Evolutionary conservation across 2,113 vertebrate genomes (phyloP), one percentile per base, ranked within the genome.

Genomic region (Lynx canadensis): DNA sequence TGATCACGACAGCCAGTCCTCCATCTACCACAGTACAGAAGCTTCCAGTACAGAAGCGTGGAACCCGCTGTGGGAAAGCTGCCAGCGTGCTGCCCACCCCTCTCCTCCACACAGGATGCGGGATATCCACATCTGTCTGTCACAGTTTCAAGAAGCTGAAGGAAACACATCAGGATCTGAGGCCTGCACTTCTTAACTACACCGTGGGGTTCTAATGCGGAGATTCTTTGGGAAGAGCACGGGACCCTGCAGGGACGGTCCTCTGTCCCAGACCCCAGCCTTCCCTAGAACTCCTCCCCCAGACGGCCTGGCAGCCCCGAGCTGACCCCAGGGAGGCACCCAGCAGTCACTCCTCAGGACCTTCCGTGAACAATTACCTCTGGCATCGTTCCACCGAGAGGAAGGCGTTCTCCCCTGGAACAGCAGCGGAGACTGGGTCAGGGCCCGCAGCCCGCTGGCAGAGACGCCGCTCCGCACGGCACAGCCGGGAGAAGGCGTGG

Each of bases 351-450:
- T 65, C 71, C 66, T 82, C 13, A 31, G 18, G 50, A 63, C 52
- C 33, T 4, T 41, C 45, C 1, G 2, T 27, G 31, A 66, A 13
- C 50, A 57, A 25, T 97, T 98, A 98, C 98, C 99, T 98, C 65
- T 98, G 97, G 97, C 29, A 81, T 57, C 18, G 86, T 66, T 99
- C 48, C 94, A 98, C 83, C 65, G 93, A 1, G 98, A 92, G 0
- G 98, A 98, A 0, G 98, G 98, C 0, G 98, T 97, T 94, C 97
- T 99, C n/a, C 99, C 98, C 45, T 98, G 98, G 96, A 99, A 99
- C 78, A 99, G 98, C 97, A 99, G 92, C 0, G 99, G 99, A 12
- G 99, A 99, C 92, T 98, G 99, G 38, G 99, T 99, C 94, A 99
- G 99, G 0, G 99, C 99, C n/a, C 99, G 96, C 48, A 99, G 99